Percentiles rank a stretch among this genome's conserved stretches.
Evolutionary conservation across 1,140 invertebrate genomes (phyloP).

Genomic region (Apocrypta bakeri): DNA sequence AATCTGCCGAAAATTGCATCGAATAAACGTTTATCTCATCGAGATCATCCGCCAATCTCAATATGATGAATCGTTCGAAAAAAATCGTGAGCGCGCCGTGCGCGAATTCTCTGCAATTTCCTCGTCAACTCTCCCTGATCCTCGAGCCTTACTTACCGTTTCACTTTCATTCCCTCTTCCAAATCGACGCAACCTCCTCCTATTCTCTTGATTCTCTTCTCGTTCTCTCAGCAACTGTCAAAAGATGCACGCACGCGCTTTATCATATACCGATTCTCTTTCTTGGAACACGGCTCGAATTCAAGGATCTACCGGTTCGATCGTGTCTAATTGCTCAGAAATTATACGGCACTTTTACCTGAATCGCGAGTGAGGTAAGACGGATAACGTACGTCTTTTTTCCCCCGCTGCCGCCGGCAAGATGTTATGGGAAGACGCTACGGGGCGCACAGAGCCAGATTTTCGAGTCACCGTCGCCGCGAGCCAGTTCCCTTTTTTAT

Average conservation of each 20-base stretch:
- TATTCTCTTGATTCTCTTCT: neutral
- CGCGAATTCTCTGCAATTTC: constrained; percentile 63
- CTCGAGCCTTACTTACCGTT: neutral
- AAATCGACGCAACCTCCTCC: neutral
- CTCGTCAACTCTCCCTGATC: constrained; percentile 56
- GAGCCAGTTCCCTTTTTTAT: neutral
- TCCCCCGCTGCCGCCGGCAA: constrained; percentile 16
- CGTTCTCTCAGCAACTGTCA: constrained; percentile 64
- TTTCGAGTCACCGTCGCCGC: constrained; percentile 34
- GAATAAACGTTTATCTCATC: constrained; percentile 4
- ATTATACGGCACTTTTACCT: constrained; percentile 64
- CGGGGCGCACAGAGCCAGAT: constrained; percentile 3
- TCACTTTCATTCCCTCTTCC: neutral
- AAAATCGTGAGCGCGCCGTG: neutral
- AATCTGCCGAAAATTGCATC: neutral
- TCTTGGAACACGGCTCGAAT: neutral
- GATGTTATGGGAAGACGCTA: constrained; percentile 33
- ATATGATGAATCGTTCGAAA: constrained; percentile 40
- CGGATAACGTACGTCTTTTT: neutral
- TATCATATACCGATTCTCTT: constrained; percentile 15
- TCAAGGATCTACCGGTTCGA: neutral
- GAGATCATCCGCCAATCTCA: constrained; percentile 23
- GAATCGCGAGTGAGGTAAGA: constrained; percentile 26
- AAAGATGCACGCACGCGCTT: constrained; percentile 55
- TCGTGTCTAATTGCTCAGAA: constrained; percentile 63